A percentile compares a stretch with the other conserved stretches of the same genome.
These are phyloP conservation scores for Dysdera silvatica DNA, from an alignment of 1,140 invertebrate genomes.

Conservation along the genomic window DNA sequence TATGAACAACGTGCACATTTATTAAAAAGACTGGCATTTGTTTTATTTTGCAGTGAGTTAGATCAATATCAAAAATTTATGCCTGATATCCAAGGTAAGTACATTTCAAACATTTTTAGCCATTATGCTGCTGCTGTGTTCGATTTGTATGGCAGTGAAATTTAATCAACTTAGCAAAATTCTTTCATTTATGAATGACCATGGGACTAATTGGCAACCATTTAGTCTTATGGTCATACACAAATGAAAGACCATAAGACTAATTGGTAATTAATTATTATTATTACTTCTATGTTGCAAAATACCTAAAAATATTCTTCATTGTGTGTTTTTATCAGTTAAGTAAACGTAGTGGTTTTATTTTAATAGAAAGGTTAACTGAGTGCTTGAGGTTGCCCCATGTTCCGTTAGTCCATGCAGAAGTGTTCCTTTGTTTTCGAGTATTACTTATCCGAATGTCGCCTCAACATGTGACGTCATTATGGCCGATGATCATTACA, in stretches of 20 bases:
- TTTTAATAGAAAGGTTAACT: constrained; percentile 66
- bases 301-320: not conserved
- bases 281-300: constrained; percentile 20
- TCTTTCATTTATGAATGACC: constrained; percentile 10
- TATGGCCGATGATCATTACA: constrained; percentile 90
- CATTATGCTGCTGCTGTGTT: not conserved
- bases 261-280: no score
- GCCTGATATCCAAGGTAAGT: constrained; percentile 83
- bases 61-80: constrained; percentile 89
- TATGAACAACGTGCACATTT: constrained; percentile 78
- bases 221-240: no score
- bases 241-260: not conserved
- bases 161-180: no score
- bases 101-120: not conserved
- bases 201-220: no score
- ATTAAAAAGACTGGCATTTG: constrained; percentile 79
- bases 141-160: not conserved
- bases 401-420: constrained; percentile 71
- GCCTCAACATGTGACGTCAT: constrained; percentile 71
- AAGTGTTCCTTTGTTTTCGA: constrained; percentile 84
- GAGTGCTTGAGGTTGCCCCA: constrained; percentile 72
- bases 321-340: not conserved
- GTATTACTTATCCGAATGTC: constrained; percentile 81
- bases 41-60: constrained; percentile 81
- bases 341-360: constrained; percentile 8